These are phyloP conservation scores for Felis chaus DNA, from an alignment of 2,113 vertebrate genomes.

Conservation along the genomic window DNA sequence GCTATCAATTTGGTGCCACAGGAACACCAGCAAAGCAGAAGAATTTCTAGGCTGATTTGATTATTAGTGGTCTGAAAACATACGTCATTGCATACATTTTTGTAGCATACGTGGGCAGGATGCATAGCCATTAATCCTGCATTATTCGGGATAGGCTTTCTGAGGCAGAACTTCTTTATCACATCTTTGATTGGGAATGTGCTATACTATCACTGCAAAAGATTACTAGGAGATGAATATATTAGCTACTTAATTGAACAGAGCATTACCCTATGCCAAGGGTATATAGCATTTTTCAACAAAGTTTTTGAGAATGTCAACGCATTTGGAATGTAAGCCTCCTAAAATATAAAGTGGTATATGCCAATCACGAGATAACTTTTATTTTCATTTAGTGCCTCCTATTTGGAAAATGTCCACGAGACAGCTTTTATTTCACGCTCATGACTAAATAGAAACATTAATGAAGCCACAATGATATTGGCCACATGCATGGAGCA, in stretches of 20 bases:
- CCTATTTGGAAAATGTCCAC: not conserved
- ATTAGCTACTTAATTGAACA: not conserved
- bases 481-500: not conserved
- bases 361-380: not conserved
- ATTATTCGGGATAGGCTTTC: conserved; percentile 20
- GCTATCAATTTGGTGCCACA: not conserved
- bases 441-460: not conserved
- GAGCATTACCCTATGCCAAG: not conserved
- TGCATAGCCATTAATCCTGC: conserved; percentile 27
- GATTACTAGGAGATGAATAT: not conserved
- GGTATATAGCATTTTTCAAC: not conserved
- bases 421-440: not conserved
- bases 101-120: not conserved
- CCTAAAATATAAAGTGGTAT: conserved; percentile 5
- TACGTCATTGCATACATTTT: conserved; percentile 8
- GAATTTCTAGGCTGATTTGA: conserved; percentile 53
- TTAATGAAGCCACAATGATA: not conserved
- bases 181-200: not conserved
- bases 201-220: not conserved
- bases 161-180: not conserved
- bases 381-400: not conserved
- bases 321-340: not conserved
- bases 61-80: conserved; percentile 55
- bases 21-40: conserved; percentile 44
- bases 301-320: not conserved